A percentile compares a stretch with the other conserved stretches of the same genome.
phyloP scores from a whole-genome alignment of 2,797 vertebrate genomes.

The Danio jaintianensis region DNA sequence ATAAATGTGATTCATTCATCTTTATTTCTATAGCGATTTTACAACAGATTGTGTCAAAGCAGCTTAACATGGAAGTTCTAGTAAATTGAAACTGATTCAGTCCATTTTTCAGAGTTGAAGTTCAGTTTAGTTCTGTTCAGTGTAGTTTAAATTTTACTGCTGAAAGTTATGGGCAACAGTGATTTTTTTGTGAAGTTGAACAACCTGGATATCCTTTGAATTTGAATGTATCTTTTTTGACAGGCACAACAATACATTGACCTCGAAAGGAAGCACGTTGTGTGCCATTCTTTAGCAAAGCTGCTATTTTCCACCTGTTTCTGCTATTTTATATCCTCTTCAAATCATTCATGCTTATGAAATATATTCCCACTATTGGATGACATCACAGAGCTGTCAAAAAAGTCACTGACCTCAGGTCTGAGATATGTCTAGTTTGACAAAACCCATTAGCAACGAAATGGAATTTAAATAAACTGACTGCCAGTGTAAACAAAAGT shows the following conservation, averaged over 20 bases:
- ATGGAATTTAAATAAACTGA: background rate
- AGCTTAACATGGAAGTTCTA: too few relatives aligned
- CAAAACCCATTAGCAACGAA: background rate
- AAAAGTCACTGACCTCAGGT: background rate
- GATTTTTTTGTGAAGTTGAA: background rate
- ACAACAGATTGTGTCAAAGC: too few relatives aligned
- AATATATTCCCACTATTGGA: background rate
- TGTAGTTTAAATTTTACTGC: too few relatives aligned
- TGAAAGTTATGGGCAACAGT: background rate
- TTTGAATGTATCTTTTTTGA: too few relatives aligned
- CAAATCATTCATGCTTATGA: background rate
- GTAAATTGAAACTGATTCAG: too few relatives aligned
- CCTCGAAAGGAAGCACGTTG: too few relatives aligned
- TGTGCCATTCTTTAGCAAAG: too few relatives aligned
- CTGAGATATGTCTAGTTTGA: background rate
- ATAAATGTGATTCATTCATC: background rate
- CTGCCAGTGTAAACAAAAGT: background rate
- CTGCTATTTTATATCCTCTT: background rate
- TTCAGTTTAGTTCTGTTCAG: too few relatives aligned
- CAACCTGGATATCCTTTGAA: background rate
- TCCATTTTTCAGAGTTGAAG: too few relatives aligned
- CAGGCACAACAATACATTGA: too few relatives aligned
- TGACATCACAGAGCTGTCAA: constrained; percentile 10
- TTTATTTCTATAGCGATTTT: too few relatives aligned
- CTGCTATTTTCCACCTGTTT: too few relatives aligned